Evolutionary conservation across 2,113 vertebrate species (phyloP).

Genomic region (Vimba vimba): DNA sequence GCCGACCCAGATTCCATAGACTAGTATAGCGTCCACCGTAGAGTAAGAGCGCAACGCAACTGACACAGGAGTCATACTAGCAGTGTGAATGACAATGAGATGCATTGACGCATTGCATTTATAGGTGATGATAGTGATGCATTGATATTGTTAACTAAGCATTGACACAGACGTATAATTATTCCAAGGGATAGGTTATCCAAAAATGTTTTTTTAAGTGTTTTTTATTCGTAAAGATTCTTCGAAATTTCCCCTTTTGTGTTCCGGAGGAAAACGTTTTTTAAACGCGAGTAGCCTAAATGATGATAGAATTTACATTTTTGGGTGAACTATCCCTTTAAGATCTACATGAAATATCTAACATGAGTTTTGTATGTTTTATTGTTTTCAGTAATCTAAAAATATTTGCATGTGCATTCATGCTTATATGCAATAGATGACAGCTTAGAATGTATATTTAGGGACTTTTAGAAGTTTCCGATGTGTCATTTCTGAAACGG

Average conservation of each 20-base stretch:
- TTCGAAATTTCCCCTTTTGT: neutral
- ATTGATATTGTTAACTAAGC: conserved; percentile 12
- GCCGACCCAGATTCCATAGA: conserved; percentile 86
- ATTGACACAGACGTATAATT: neutral
- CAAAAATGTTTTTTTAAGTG: neutral
- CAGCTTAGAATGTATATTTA: conserved; percentile 26
- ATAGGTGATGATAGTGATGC: conserved; percentile 23
- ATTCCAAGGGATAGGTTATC: neutral
- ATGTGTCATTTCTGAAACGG: neutral
- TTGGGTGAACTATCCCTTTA: neutral
- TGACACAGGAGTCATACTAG: neutral
- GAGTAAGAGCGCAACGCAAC: neutral
- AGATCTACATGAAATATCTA: neutral
- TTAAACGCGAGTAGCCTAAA: neutral
- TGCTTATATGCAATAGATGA: conserved; percentile 27
- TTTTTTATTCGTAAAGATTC: neutral
- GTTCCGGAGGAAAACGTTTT: neutral
- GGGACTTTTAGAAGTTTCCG: neutral
- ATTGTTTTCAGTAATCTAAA: neutral
- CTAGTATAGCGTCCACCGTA: conserved; percentile 55
- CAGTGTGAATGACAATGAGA: neutral
- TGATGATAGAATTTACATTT: neutral
- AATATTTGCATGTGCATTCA: neutral
- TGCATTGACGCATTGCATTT: neutral
- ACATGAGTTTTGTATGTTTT: neutral